These are phyloP conservation scores for Nerophis ophidion DNA, from an alignment of 2,113 vertebrate genomes.

Conservation along the genomic window DNA sequence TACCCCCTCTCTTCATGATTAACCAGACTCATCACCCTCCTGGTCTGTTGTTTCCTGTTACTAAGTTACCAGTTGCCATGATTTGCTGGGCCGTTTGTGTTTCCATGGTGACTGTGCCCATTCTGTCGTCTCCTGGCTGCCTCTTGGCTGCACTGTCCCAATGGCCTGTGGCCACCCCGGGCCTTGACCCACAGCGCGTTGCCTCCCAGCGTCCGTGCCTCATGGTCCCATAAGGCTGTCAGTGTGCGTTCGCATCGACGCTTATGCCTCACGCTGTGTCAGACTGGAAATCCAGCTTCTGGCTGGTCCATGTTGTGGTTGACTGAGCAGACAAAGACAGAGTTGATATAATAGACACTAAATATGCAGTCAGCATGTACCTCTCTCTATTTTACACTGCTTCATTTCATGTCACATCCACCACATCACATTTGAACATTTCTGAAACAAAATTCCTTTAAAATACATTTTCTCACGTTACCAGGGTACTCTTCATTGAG, in stretches of 20 bases:
- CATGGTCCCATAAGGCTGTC: conserved; percentile 62
- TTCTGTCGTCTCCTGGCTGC: conserved; percentile 71
- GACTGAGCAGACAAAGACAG: conserved; percentile 36
- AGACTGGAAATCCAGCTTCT: conserved; percentile 57
- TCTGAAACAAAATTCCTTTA: background rate
- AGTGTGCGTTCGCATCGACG: conserved; percentile 43
- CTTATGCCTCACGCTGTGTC: conserved; percentile 32
- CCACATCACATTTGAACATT: background rate
- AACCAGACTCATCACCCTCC: conserved; percentile 61
- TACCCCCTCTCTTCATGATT: conserved; percentile 51
- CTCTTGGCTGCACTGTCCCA: conserved; percentile 64
- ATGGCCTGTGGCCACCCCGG: conserved; percentile 57
- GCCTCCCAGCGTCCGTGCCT: conserved; percentile 37
- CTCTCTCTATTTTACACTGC: conserved; percentile 5
- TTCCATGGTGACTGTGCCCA: conserved; percentile 74
- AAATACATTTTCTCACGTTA: background rate
- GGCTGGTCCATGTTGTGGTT: conserved; percentile 40
- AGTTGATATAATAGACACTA: conserved; percentile 17
- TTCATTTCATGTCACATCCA: conserved; percentile 10
- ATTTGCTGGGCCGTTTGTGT: conserved; percentile 74
- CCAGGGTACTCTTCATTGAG: too few relatives aligned
- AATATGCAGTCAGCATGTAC: conserved; percentile 24
- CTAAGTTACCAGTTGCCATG: conserved; percentile 77
- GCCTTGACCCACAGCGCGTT: conserved; percentile 54
- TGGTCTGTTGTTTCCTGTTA: conserved; percentile 74